phyloP scores from a whole-genome alignment of 1,140 invertebrate genomes.

The Alviniconcha marisindica region DNA sequence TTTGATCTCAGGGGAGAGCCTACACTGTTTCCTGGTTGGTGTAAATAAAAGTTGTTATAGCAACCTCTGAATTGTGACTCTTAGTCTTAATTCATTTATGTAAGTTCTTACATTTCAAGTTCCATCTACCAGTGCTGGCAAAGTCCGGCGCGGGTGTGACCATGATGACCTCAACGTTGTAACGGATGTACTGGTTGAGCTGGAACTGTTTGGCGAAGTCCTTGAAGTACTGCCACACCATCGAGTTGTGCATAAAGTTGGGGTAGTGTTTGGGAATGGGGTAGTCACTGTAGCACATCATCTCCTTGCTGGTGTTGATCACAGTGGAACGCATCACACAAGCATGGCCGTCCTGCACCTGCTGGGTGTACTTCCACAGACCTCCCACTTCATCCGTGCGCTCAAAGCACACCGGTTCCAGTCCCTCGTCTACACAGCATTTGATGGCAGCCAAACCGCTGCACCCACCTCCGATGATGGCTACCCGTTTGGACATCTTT shows the following conservation, averaged over 20 bases:
- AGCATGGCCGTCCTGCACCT: conserved; percentile 49
- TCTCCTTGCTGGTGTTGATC: conserved; percentile 78
- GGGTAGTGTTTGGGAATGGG: conserved; percentile 76
- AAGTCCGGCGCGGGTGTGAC: conserved; percentile 54
- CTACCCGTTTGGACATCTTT: conserved; percentile 44
- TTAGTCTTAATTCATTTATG: no score
- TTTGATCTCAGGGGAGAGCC: no score
- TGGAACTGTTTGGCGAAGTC: conserved; percentile 75
- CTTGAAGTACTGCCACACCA: conserved; percentile 74
- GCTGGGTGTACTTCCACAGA: conserved; percentile 68
- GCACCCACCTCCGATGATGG: conserved; percentile 76
- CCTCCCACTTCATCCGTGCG: conserved; percentile 67
- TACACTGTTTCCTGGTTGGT: no score
- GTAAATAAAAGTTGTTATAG: no score
- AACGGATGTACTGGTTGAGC: conserved; percentile 67
- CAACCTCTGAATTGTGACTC: no score
- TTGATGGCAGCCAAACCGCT: conserved; percentile 77
- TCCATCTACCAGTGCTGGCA: conserved; percentile 66
- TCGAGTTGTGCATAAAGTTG: conserved; percentile 76
- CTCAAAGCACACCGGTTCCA: conserved; percentile 76
- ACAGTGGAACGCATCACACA: conserved; percentile 71
- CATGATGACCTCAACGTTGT: conserved; percentile 56
- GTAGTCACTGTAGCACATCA: conserved; percentile 79
- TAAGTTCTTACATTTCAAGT: conserved; percentile 27
- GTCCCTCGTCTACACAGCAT: conserved; percentile 74